These are phyloP conservation scores for Apteryx mantelli DNA, from an alignment of 2,113 vertebrate species.

Conservation along the genomic window DNA sequence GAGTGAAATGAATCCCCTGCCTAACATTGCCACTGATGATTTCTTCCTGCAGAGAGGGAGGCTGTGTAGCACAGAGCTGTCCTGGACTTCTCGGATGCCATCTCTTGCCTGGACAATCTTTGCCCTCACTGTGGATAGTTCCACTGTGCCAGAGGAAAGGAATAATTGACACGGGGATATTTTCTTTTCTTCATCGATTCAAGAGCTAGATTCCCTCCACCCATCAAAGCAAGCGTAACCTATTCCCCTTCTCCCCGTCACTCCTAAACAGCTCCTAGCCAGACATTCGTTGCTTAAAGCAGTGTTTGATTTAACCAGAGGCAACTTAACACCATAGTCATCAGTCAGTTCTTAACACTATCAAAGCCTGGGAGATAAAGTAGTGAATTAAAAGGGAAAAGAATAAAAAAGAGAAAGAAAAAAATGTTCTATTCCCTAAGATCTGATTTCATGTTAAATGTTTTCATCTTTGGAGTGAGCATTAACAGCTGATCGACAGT, in stretches of 20 bases:
- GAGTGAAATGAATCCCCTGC: neutral
- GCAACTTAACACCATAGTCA: neutral
- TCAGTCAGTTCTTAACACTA: conserved; percentile 35
- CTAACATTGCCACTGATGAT: neutral
- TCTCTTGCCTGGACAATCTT: neutral
- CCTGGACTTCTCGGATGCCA: neutral
- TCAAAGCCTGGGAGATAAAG: conserved; percentile 51
- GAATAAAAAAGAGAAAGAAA: neutral
- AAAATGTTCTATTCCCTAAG: neutral
- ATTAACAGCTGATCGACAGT: neutral
- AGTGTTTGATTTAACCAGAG: conserved; percentile 32
- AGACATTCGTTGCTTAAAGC: neutral
- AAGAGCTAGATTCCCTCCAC: neutral
- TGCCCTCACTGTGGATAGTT: neutral
- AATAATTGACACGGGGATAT: fast-evolving
- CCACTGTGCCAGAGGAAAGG: neutral
- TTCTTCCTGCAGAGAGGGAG: neutral
- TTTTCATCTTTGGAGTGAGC: conserved; percentile 39
- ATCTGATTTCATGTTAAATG: neutral
- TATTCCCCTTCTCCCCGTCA: neutral
- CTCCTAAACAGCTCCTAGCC: conserved; percentile 15
- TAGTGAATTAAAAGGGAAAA: neutral
- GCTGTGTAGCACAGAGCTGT: neutral
- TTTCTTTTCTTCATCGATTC: neutral
- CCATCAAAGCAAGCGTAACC: neutral